These are phyloP conservation scores for Diaperis boleti DNA, from an alignment of 2,888 invertebrate species.

Conservation along the genomic window DNA sequence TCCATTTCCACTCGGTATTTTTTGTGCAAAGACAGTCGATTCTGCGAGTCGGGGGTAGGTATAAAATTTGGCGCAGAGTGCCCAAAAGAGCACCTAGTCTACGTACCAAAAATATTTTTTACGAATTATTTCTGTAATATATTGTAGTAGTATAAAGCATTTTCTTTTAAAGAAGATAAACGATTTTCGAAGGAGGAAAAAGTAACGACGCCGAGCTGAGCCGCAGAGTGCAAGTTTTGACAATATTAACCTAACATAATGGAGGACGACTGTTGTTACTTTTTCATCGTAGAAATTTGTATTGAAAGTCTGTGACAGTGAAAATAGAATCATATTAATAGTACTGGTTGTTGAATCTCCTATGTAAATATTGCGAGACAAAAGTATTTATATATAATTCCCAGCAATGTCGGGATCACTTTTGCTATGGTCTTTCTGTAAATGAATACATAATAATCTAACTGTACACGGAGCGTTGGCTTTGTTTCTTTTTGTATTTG, in stretches of 20 bases:
- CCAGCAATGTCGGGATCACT: constrained; percentile 63
- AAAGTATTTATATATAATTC: constrained; percentile 60
- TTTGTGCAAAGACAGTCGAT: constrained; percentile 52
- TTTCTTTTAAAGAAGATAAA: constrained; percentile 38
- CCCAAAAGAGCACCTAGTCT: constrained; percentile 59
- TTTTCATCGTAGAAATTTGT: constrained; percentile 53
- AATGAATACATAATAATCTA: constrained; percentile 53
- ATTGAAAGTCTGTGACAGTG: constrained; percentile 56
- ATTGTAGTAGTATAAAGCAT: constrained; percentile 47
- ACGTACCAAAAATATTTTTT: constrained; percentile 60
- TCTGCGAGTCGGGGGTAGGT: constrained; percentile 50
- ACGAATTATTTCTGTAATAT: constrained; percentile 59
- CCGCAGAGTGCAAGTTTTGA: constrained; percentile 44
- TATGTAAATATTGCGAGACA: constrained; percentile 61
- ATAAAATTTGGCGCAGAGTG: constrained; percentile 54
- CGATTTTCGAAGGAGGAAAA: constrained; percentile 45
- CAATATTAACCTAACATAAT: constrained; percentile 44
- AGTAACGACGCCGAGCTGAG: constrained; percentile 42
- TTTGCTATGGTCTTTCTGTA: constrained; percentile 59
- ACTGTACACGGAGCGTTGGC: constrained; percentile 55
- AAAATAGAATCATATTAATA: constrained; percentile 56
- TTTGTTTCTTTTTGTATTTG: constrained; percentile 54
- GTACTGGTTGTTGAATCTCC: constrained; percentile 59
- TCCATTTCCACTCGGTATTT: constrained; percentile 51
- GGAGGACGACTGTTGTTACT: constrained; percentile 53